phyloP scores from a whole-genome alignment of 2,888 invertebrate species.

The Lithophane semibrunnea region DNA sequence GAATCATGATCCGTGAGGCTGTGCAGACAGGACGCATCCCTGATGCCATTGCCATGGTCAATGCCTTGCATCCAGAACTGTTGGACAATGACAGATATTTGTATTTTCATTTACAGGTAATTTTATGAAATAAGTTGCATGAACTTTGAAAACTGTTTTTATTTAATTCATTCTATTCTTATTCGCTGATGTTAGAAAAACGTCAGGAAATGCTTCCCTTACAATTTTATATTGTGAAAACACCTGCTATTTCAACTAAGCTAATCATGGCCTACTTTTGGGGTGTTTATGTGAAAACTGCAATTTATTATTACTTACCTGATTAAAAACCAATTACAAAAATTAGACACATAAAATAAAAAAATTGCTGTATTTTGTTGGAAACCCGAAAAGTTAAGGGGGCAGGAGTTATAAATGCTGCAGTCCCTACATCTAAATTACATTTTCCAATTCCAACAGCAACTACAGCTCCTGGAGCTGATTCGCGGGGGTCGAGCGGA shows the following conservation, averaged over 20 bases:
- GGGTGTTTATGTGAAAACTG: background rate
- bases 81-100: slow-evolving; percentile 98
- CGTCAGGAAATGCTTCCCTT: background rate
- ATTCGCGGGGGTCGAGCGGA: slow-evolving; percentile 96
- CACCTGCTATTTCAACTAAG: background rate
- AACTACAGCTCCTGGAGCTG: slow-evolving; percentile 96
- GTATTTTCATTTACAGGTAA: slow-evolving; percentile 97
- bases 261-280: background rate
- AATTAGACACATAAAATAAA: no score
- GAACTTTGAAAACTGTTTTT: background rate
- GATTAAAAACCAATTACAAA: no score
- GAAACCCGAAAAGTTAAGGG: background rate
- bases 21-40: slow-evolving; percentile 98
- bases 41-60: slow-evolving; percentile 98
- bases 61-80: slow-evolving; percentile 98
- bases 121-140: background rate
- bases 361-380: background rate
- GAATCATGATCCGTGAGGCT: slow-evolving; percentile 97
- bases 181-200: background rate
- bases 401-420: background rate
- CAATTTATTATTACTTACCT: no score
- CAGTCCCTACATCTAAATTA: background rate
- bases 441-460: slow-evolving; percentile 89
- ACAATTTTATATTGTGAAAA: background rate
- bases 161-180: background rate